These are phyloP conservation scores for Entomobrya proxima DNA, from an alignment of 2,888 invertebrate species.

Conservation along the genomic window DNA sequence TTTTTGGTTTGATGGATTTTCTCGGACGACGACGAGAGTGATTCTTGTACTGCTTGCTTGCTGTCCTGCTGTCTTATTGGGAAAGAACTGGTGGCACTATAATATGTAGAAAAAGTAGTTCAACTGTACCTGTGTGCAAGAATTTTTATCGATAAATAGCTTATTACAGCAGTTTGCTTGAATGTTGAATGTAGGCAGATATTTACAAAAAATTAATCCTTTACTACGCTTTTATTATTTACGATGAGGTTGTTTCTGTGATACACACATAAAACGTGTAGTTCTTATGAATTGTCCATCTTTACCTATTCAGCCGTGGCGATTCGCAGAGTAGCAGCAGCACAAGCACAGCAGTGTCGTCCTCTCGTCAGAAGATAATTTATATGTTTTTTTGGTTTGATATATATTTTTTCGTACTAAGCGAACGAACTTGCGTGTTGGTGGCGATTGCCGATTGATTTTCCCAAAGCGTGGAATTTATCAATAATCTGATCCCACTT, in stretches of 20 bases:
- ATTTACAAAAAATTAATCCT: constrained; percentile 36
- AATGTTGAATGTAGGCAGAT: background rate
- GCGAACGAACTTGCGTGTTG: background rate
- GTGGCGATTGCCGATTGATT: constrained; percentile 7
- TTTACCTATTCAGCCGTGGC: background rate
- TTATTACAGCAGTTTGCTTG: background rate
- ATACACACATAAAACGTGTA: background rate
- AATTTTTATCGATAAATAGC: background rate
- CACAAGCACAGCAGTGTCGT: too few species aligned
- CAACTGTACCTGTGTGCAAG: constrained; percentile 24
- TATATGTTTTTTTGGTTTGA: too few species aligned
- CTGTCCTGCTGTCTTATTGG: background rate
- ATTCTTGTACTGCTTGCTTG: too few species aligned
- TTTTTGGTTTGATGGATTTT: constrained; percentile 16
- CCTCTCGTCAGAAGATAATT: too few species aligned
- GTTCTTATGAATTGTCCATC: too few species aligned
- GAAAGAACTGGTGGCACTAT: background rate
- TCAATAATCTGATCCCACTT: constrained; percentile 1
- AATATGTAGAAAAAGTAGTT: background rate
- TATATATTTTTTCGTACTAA: background rate
- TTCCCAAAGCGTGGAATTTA: background rate
- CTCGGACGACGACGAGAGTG: too few species aligned
- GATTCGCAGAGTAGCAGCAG: background rate
- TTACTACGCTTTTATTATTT: background rate
- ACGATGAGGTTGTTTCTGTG: background rate